Conservation (phyloP, 2,888 invertebrate genomes). For the Euplagia quadripunctaria region DNA sequence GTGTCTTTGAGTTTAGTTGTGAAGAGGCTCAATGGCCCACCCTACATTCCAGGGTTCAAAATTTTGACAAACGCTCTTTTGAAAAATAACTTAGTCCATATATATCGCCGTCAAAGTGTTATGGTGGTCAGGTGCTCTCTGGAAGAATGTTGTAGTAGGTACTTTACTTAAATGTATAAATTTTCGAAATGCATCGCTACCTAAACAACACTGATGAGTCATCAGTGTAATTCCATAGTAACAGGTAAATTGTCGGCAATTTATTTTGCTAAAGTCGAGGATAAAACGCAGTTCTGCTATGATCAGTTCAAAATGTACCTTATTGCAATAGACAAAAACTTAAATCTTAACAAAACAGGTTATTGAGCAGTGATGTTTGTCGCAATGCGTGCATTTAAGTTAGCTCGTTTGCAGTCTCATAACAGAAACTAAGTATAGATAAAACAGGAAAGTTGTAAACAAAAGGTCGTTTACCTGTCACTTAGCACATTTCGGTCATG, state of each 20-base stretch:
- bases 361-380: background rate
- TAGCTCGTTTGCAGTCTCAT: background rate
- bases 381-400: background rate
- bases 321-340: background rate
- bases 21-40: too few species aligned
- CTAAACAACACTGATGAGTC: too few species aligned
- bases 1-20: background rate
- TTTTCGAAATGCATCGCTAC: too few species aligned
- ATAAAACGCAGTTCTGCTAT: background rate
- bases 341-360: background rate
- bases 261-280: background rate
- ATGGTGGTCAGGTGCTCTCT: background rate
- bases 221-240: background rate
- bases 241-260: background rate
- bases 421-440: background rate
- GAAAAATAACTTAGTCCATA: background rate
- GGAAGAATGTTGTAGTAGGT: background rate
- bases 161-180: background rate
- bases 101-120: background rate
- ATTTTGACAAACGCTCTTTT: background rate
- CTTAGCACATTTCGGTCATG: constrained; percentile 95
- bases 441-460: constrained; percentile 29
- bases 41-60: background rate
- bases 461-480: constrained; percentile 89
- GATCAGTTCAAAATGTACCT: background rate